Conservation (phyloP, 2,888 invertebrate species). For the Octodonta nipae region DNA sequence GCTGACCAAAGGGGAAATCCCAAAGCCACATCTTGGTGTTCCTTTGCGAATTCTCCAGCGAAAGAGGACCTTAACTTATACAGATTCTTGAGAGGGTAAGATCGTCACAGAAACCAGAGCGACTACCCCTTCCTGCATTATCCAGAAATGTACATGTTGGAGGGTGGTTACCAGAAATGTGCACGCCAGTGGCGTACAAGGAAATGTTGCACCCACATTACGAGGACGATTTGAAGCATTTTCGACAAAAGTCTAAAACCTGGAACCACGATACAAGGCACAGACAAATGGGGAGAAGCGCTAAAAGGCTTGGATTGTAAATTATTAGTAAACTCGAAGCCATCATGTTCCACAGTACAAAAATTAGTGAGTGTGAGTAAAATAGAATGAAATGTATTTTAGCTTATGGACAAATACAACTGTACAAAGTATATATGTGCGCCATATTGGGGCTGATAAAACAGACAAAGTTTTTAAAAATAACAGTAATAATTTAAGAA, state of each 20-base stretch:
- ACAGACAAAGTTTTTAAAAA: too few relatives aligned
- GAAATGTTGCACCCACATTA: slow-evolving; percentile 79
- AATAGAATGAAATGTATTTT: too few relatives aligned
- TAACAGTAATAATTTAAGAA: not conserved
- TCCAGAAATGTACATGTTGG: slow-evolving; percentile 86
- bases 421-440: too few relatives aligned
- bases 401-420: too few relatives aligned
- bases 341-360: not conserved
- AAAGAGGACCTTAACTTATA: slow-evolving; percentile 77
- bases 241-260: slow-evolving; percentile 64
- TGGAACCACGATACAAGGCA: slow-evolving; percentile 44
- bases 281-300: slow-evolving; percentile 10
- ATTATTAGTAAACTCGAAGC: not conserved
- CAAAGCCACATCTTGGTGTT: slow-evolving; percentile 72
- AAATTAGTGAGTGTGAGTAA: too few relatives aligned
- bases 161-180: slow-evolving; percentile 76
- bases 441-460: too few relatives aligned
- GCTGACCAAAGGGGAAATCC: slow-evolving; percentile 19
- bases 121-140: slow-evolving; percentile 75
- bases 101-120: slow-evolving; percentile 67
- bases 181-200: slow-evolving; percentile 61
- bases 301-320: slow-evolving; percentile 19
- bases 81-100: slow-evolving; percentile 69
- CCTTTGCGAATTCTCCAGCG: slow-evolving; percentile 96
- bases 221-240: slow-evolving; percentile 55